A percentile compares a stretch with the other conserved stretches of the same genome.
These are phyloP conservation scores for Caenorhabditis tropicalis DNA, from an alignment of 1,140 invertebrate genomes.

Conservation along the genomic window DNA sequence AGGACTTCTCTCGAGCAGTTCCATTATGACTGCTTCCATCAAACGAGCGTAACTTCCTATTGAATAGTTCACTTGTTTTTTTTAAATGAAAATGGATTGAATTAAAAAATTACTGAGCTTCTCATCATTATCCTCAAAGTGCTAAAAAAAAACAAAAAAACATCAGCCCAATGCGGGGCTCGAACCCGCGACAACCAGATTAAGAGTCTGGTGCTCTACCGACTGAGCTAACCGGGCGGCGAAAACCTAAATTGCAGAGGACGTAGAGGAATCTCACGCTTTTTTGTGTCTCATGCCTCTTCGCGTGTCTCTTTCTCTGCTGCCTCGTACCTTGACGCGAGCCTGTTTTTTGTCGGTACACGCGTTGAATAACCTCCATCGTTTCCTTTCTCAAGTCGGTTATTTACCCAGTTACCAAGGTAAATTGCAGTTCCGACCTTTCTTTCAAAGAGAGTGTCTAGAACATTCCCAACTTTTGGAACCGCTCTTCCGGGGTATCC, in stretches of 20 bases:
- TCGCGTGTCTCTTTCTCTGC: too few species aligned
- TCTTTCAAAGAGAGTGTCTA: not conserved
- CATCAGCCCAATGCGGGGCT: slow-evolving; percentile 69
- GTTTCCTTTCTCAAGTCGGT: not conserved
- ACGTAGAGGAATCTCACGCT: too few species aligned
- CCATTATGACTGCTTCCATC: too few species aligned
- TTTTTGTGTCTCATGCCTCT: too few species aligned
- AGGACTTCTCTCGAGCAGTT: too few species aligned
- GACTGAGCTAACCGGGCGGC: slow-evolving; percentile 71
- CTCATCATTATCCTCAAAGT: too few species aligned
- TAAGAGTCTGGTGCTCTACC: slow-evolving; percentile 72
- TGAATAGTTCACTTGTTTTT: too few species aligned
- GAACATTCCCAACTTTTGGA: not conserved
- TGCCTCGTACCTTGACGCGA: not conserved
- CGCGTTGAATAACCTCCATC: not conserved
- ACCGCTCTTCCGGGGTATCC: not conserved
- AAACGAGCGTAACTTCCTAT: too few species aligned
- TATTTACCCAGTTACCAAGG: not conserved
- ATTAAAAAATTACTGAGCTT: too few species aligned
- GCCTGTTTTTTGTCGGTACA: not conserved
- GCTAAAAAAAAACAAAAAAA: too few species aligned
- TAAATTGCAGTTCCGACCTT: not conserved
- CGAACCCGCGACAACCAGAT: slow-evolving; percentile 71
- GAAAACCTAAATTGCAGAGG: not conserved
- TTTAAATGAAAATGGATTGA: too few species aligned